These are phyloP conservation scores for Brachylomia viminalis DNA, from an alignment of 2,888 invertebrate species.

Conservation along the genomic window DNA sequence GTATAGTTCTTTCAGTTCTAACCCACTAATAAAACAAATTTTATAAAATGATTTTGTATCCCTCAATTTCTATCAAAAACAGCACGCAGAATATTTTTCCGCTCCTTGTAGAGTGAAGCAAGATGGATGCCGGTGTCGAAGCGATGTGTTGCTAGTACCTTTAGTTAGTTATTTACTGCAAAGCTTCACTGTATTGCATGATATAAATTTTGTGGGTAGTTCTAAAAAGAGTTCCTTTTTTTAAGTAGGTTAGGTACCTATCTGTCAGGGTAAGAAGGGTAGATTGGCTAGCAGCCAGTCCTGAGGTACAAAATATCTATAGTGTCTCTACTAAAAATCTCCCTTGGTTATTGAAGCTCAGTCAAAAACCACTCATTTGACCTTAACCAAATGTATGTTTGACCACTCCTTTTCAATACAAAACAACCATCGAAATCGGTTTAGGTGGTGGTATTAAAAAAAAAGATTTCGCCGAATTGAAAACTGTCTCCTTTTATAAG, in stretches of 20 bases:
- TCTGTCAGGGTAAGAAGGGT: accelerated
- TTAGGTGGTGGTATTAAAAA: too few relatives aligned
- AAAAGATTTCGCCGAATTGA: too few relatives aligned
- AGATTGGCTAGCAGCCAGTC: not conserved
- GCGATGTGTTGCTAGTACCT: not conserved
- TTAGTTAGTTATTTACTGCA: conserved; percentile 47
- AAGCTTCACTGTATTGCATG: conserved; percentile 33
- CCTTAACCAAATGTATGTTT: too few relatives aligned
- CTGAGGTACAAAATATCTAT: too few relatives aligned
- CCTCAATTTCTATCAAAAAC: not conserved
- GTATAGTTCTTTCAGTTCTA: not conserved
- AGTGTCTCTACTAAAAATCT: too few relatives aligned
- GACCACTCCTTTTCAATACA: too few relatives aligned
- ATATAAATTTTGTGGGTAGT: conserved; percentile 42
- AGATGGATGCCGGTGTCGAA: conserved; percentile 33
- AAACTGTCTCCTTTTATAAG: too few relatives aligned
- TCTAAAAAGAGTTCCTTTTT: conserved; percentile 5
- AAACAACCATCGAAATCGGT: too few relatives aligned
- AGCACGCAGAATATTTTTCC: not conserved
- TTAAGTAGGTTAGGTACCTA: accelerated
- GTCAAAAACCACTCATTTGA: too few relatives aligned
- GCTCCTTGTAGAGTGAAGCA: not conserved
- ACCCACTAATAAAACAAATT: not conserved
- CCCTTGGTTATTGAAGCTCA: too few relatives aligned
- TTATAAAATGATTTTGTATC: not conserved